phyloP scores from a whole-genome alignment of 2,113 vertebrate genomes.

The Eulemur rufifrons region DNA sequence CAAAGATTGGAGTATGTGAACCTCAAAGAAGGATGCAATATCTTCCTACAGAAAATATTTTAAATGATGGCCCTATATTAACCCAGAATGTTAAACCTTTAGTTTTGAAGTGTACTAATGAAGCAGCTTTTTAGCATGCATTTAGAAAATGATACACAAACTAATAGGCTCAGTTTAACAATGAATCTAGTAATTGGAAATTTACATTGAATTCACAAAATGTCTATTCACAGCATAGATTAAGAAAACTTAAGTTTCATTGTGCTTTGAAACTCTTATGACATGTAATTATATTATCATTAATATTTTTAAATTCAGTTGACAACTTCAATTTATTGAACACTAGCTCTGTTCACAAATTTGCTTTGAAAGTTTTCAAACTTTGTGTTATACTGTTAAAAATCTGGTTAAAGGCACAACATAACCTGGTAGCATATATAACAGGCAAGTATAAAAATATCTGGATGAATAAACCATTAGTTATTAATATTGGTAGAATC shows the following conservation, averaged over 20 bases:
- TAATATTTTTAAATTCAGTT: not conserved
- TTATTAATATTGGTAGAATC: not conserved
- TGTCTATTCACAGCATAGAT: conserved; percentile 77
- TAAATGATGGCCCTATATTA: conserved; percentile 59
- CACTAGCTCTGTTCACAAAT: not conserved
- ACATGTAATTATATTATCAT: not conserved
- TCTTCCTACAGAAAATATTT: conserved; percentile 26
- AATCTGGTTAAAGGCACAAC: not conserved
- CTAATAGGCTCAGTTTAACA: conserved; percentile 80
- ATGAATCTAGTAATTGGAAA: conserved; percentile 80
- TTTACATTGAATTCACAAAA: conserved; percentile 83
- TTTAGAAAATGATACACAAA: conserved; percentile 67
- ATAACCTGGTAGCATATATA: not conserved
- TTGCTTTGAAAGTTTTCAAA: not conserved
- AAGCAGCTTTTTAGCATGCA: conserved; percentile 44
- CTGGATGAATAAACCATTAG: not conserved
- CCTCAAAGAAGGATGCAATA: not conserved
- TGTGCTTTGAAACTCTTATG: not conserved
- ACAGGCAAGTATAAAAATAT: not conserved
- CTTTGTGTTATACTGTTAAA: not conserved
- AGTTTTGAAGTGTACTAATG: conserved; percentile 54
- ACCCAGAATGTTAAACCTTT: conserved; percentile 66
- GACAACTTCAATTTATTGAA: not conserved
- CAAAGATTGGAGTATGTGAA: not conserved
- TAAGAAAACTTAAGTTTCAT: conserved; percentile 37